Evolutionary conservation across 2,113 vertebrate genomes (phyloP), one percentile per base, ranked within the genome.

Genomic region (Rhagologus leucostigma): DNA sequence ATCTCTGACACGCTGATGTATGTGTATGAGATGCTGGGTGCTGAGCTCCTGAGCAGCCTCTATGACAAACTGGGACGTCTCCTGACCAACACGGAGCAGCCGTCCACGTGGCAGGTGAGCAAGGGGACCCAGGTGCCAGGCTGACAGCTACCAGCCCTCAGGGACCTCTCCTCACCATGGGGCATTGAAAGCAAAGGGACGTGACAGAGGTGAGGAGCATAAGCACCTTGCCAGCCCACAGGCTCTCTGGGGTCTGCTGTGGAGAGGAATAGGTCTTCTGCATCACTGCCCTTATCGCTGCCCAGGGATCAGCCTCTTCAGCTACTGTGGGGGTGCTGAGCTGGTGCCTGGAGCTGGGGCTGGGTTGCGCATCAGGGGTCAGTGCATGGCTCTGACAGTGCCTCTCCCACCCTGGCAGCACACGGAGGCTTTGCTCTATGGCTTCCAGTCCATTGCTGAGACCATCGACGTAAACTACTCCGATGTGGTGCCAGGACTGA

Each of bases 1-100:
- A 99, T 99, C 93, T 99, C 99, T 13, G 99, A 99, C 97, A 99
- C 99, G 0, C 98, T 99, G 95, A 99, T 99, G 99, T 99, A 99
- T 4, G 99, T 99, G 71, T 99, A 99, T 7, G 99, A 99, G 98
- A 99, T 99, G 99, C 98, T 99, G 96, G 99, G 99, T 16, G 99
- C 99, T 2, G 99, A 99, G 98, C 98, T 99, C 95, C 98, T 99
- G 89, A 99, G 99, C 98, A 99, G 99, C 98, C 98, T 99, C 89
- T 99, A 99, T 87, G 99, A 99, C 95, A 99, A 99, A 97, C 98
- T 99, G 74, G 99, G 99, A 63, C 98, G 99, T 92, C 98, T 99
- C 91, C 98, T 99, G 95, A 99, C 99, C 84, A 99, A 98, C 92
- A 98, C 99, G 0, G 99, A 99, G 87, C 99, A 99, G 95, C 98